Evolutionary conservation across 2,113 vertebrate species (phyloP).

Genomic region (Psittacula cyanocephala): DNA sequence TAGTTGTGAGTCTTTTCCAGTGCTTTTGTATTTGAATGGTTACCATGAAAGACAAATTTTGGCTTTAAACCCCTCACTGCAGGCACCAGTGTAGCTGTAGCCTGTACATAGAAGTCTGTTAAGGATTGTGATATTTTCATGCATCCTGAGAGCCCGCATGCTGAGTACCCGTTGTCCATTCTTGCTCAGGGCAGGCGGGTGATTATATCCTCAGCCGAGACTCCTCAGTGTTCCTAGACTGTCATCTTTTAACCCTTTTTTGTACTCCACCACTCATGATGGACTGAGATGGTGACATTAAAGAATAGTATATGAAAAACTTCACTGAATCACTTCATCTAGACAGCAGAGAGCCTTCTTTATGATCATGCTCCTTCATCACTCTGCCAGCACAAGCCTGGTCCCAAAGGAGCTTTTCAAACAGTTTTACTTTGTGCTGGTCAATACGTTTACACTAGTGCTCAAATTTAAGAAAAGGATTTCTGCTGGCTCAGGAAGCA

Average conservation of each 20-base stretch:
- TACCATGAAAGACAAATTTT: neutral
- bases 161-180: neutral
- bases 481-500: neutral
- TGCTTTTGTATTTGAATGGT: rapidly evolving
- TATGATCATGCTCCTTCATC: neutral
- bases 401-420: neutral
- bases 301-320: neutral
- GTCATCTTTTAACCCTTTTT: neutral
- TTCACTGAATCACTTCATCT: neutral
- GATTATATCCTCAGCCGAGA: neutral
- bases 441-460: neutral
- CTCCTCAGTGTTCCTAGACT: neutral
- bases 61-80: neutral
- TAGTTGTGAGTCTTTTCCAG: neutral
- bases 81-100: neutral
- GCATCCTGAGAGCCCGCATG: neutral
- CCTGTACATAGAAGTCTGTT: neutral
- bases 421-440: neutral
- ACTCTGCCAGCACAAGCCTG: neutral
- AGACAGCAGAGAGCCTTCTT: neutral
- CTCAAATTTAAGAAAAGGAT: neutral
- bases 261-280: neutral
- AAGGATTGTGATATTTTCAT: neutral
- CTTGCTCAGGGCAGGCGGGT: neutral
- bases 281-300: neutral